These are phyloP conservation scores for Chironomus striatipennis DNA, from an alignment of 1,140 invertebrate species.

Conservation along the genomic window DNA sequence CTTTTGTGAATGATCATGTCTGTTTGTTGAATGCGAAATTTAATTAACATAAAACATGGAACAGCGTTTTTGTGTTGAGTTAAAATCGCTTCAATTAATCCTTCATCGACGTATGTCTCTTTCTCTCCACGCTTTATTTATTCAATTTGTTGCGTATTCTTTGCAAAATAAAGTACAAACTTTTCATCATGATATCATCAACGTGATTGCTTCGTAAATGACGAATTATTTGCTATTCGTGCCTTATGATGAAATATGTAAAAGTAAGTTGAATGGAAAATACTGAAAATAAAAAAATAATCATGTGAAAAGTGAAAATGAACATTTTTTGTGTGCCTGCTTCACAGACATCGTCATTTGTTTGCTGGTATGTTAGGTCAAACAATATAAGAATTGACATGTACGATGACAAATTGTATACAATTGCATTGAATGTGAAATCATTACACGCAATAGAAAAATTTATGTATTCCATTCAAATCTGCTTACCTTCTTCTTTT, in stretches of 20 bases:
- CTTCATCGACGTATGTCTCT: background rate
- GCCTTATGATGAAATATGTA: background rate
- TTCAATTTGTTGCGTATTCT: slow-evolving; percentile 12
- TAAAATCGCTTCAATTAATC: background rate
- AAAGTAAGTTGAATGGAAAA: background rate
- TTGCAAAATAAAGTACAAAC: background rate
- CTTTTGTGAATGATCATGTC: background rate
- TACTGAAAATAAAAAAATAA: too few relatives aligned
- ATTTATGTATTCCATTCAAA: background rate
- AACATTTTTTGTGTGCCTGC: background rate
- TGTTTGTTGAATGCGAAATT: slow-evolving; percentile 3
- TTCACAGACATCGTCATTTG: too few relatives aligned
- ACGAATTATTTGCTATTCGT: background rate
- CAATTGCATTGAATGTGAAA: slow-evolving; percentile 4
- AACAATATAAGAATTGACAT: background rate
- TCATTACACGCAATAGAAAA: background rate
- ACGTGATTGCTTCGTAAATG: background rate
- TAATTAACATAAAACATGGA: slow-evolving; percentile 9
- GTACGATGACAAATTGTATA: slow-evolving; percentile 12
- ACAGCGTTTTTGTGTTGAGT: background rate
- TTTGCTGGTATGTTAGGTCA: background rate
- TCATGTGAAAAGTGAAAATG: background rate
- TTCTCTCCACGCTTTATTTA: background rate
- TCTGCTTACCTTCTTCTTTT: too few relatives aligned
- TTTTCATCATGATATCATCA: background rate